Percentiles rank a stretch among this genome's conserved stretches.
Conservation (phyloP, 2,797 vertebrate species). For the Tokudaia muenninki region DNA sequence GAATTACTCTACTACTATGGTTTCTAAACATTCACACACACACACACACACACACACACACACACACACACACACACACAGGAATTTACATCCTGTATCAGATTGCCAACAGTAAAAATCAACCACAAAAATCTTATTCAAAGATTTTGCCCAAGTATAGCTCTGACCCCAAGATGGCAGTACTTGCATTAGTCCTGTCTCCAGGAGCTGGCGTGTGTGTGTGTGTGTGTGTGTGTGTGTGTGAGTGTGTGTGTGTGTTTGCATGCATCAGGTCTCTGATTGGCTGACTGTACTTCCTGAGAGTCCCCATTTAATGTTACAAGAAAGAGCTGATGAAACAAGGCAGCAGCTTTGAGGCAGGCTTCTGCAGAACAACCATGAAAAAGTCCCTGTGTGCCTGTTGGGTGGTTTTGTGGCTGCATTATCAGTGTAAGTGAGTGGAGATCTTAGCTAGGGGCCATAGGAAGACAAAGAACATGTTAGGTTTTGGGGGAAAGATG, state of each 20-base stretch:
- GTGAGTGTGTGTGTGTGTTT: too few relatives aligned
- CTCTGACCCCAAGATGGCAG: slow-evolving; percentile 37
- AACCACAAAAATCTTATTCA: background rate
- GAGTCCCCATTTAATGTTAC: background rate
- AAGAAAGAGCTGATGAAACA: background rate
- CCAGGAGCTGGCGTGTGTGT: background rate
- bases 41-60: background rate
- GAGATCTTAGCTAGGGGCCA: background rate
- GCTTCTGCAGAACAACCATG: background rate
- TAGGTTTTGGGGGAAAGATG: background rate
- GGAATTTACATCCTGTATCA: background rate
- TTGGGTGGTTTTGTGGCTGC: slow-evolving; percentile 36
- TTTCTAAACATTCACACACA: background rate
- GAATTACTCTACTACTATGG: background rate
- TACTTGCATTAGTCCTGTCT: background rate
- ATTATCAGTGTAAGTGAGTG: slow-evolving; percentile 61
- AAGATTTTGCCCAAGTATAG: background rate
- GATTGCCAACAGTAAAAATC: background rate
- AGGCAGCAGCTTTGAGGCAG: background rate
- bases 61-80: too few relatives aligned
- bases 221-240: too few relatives aligned
- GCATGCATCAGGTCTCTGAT: background rate
- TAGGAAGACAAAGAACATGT: background rate
- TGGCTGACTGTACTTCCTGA: background rate
- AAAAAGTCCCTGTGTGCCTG: background rate